These are phyloP conservation scores for Rhinella marina DNA, from an alignment of 2,797 vertebrate species.

Conservation along the genomic window DNA sequence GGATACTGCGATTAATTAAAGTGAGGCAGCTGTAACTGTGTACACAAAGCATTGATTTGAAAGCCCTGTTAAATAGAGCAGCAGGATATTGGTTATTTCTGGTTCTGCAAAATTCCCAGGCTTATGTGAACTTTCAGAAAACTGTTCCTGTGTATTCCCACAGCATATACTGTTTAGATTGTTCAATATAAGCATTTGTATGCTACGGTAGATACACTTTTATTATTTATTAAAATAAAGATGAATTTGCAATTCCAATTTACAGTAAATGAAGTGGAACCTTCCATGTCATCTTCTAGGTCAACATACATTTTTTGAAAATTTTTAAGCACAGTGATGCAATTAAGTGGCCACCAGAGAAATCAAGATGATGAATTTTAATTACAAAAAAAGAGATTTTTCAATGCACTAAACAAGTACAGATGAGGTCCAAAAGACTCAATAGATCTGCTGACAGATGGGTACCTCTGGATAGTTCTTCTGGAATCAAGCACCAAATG, in stretches of 20 bases:
- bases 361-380: not conserved
- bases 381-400: not conserved
- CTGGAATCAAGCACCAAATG: no score
- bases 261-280: not conserved
- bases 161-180: not conserved
- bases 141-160: constrained; percentile 9
- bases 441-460: no score
- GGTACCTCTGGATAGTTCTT: no score
- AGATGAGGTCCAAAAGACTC: no score
- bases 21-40: constrained; percentile 48
- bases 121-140: constrained; percentile 46
- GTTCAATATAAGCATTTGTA: not conserved
- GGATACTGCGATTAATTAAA: constrained; percentile 47
- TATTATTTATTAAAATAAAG: not conserved
- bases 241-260: not conserved
- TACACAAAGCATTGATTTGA: constrained; percentile 48
- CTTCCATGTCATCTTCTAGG: not conserved
- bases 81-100: constrained; percentile 55
- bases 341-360: not conserved
- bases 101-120: constrained; percentile 44
- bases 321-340: not conserved
- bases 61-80: constrained; percentile 52
- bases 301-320: not conserved
- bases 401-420: no score
- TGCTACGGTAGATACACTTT: not conserved